Percentiles rank a stretch among this genome's conserved stretches.
phyloP scores from a whole-genome alignment of 64 coral and sea anemone species.

The Trachythela sp. region DNA sequence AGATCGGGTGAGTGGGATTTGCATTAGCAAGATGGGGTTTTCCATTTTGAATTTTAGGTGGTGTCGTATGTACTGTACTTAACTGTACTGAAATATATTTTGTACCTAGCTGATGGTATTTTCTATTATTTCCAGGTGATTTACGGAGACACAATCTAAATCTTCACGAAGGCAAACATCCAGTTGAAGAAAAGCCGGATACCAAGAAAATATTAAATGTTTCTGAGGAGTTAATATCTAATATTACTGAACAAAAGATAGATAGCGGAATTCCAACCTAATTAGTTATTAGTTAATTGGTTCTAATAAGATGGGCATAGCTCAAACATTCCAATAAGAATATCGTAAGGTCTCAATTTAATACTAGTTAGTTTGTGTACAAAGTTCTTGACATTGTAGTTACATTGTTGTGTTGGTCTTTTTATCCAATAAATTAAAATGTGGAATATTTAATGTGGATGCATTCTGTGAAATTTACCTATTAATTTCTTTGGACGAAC shows the following conservation, averaged over 20 bases:
- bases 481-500: background rate
- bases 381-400: too few species aligned
- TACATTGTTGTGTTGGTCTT: too few species aligned
- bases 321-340: background rate
- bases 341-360: background rate
- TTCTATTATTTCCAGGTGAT: conserved; percentile 65
- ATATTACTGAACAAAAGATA: background rate
- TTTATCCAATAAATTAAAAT: too few species aligned
- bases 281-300: background rate
- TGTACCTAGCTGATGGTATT: too few species aligned
- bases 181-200: background rate
- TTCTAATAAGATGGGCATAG: too few species aligned
- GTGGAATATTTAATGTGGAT: too few species aligned
- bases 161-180: conserved; percentile 53
- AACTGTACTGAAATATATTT: background rate
- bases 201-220: background rate
- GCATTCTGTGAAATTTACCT: too few species aligned
- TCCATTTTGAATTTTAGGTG: too few species aligned
- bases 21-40: too few species aligned
- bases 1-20: conserved; percentile 53
- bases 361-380: background rate
- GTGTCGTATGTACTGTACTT: too few species aligned
- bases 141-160: conserved; percentile 59
- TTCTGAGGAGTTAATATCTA: background rate
- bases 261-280: background rate